Conservation (phyloP, 1,140 invertebrate genomes). For the Spodoptera litura region DNA sequence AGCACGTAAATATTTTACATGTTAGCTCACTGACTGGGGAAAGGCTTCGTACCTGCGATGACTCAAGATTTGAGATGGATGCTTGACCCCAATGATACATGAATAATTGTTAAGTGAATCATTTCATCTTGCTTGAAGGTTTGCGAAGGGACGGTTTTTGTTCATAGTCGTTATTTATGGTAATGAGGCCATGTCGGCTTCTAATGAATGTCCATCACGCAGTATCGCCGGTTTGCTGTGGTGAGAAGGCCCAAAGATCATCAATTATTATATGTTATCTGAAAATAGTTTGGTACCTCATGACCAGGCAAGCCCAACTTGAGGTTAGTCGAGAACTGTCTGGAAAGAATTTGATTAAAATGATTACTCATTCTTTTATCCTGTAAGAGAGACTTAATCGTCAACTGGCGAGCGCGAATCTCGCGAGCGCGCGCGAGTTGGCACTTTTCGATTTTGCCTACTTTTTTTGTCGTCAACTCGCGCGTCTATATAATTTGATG, state of each 20-base stretch:
- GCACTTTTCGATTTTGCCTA: too few relatives aligned
- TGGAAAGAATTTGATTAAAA: too few relatives aligned
- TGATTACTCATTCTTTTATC: not conserved
- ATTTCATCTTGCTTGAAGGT: slow-evolving; percentile 32
- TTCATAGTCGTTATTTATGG: slow-evolving; percentile 1
- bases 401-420: too few relatives aligned
- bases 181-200: slow-evolving; percentile 4
- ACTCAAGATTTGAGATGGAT: slow-evolving; percentile 46
- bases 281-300: not conserved
- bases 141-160: not conserved
- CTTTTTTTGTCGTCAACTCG: too few relatives aligned
- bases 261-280: not conserved
- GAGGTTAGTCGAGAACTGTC: too few relatives aligned
- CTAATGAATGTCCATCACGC: not conserved
- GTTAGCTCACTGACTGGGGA: slow-evolving; percentile 38
- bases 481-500: too few relatives aligned
- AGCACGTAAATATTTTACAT: slow-evolving; percentile 12
- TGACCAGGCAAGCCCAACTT: too few relatives aligned
- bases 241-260: not conserved
- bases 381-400: too few relatives aligned
- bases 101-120: slow-evolving; percentile 56
- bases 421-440: too few relatives aligned
- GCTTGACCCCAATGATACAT: slow-evolving; percentile 57
- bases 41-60: slow-evolving; percentile 44
- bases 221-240: not conserved